Evolutionary conservation across 2,888 invertebrate genomes (phyloP).

Genomic region (Allygus modestus): DNA sequence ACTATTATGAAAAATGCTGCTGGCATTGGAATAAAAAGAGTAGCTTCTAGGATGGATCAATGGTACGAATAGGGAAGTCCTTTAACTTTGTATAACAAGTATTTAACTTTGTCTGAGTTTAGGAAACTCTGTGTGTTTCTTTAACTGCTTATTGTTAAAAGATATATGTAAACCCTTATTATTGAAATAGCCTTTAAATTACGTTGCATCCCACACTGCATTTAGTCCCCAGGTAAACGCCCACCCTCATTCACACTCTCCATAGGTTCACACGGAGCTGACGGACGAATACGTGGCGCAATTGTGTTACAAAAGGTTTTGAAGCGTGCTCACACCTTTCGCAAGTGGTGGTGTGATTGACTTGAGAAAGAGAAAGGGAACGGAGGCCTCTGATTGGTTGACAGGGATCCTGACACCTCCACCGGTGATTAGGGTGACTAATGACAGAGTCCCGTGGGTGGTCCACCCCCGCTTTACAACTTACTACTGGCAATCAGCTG

Average conservation of each 20-base stretch:
- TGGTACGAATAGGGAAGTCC: too few relatives aligned
- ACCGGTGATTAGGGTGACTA: conserved; percentile 10
- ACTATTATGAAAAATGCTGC: too few relatives aligned
- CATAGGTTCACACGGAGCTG: neutral
- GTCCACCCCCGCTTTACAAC: neutral
- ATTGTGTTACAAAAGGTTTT: conserved; percentile 31
- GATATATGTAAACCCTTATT: too few relatives aligned
- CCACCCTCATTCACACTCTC: neutral
- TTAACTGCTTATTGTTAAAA: too few relatives aligned
- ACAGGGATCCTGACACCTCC: conserved; percentile 3
- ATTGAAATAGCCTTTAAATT: too few relatives aligned
- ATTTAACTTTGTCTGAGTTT: too few relatives aligned
- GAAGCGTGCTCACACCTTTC: conserved; percentile 31
- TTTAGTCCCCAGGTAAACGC: too few relatives aligned
- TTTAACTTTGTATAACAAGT: too few relatives aligned
- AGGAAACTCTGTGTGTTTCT: too few relatives aligned
- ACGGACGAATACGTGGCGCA: neutral
- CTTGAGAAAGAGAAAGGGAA: conserved; percentile 29
- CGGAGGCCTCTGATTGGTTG: neutral
- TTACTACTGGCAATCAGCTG: neutral
- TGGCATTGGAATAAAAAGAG: too few relatives aligned
- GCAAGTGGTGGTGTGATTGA: conserved; percentile 41
- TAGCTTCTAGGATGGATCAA: too few relatives aligned
- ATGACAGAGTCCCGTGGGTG: conserved; percentile 7
- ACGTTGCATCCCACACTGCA: too few relatives aligned